Evolutionary conservation across 2,113 vertebrate genomes (phyloP).

Genomic region (Solea senegalensis): DNA sequence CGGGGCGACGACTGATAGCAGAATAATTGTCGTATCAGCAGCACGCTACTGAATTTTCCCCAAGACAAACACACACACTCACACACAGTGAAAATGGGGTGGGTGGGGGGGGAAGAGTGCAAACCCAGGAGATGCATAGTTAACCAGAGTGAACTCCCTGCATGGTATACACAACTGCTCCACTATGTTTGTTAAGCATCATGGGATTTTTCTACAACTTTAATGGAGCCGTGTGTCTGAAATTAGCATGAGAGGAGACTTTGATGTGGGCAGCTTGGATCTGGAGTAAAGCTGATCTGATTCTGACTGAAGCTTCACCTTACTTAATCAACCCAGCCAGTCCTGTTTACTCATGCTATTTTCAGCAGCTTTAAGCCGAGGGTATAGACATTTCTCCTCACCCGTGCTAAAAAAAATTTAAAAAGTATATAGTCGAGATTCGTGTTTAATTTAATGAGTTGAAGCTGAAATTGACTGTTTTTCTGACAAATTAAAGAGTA

Average conservation of each 20-base stretch:
- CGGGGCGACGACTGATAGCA: slow-evolving; percentile 29
- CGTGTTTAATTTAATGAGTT: not conserved
- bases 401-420: no score
- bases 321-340: slow-evolving; percentile 24
- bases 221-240: not conserved
- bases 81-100: not conserved
- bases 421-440: no score
- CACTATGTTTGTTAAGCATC: slow-evolving; percentile 10
- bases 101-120: not conserved
- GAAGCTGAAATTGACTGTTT: not conserved
- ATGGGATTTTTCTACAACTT: slow-evolving; percentile 15
- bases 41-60: slow-evolving; percentile 16
- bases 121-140: slow-evolving; percentile 27
- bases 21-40: slow-evolving; percentile 37
- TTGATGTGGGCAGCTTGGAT: slow-evolving; percentile 33
- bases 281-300: slow-evolving; percentile 28
- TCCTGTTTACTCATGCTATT: slow-evolving; percentile 36
- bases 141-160: slow-evolving; percentile 14
- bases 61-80: not conserved
- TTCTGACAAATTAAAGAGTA: not conserved
- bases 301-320: slow-evolving; percentile 36
- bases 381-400: slow-evolving; percentile 7
- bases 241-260: slow-evolving; percentile 45
- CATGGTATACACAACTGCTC: not conserved
- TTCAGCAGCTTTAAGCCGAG: slow-evolving; percentile 24